phyloP scores from a whole-genome alignment of 2,888 invertebrate genomes.

The Sthenelais limicola region DNA sequence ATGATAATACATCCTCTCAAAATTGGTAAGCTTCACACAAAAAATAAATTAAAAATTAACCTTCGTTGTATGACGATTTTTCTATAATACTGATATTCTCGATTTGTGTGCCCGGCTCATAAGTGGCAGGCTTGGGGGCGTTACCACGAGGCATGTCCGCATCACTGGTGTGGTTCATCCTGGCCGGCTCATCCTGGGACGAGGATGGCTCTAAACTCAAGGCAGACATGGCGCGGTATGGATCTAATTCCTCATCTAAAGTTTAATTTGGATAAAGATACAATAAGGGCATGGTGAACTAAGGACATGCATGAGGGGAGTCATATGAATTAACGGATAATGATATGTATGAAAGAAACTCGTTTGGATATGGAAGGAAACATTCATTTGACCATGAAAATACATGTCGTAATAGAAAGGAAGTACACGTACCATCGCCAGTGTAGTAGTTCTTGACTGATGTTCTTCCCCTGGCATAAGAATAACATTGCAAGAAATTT shows the following conservation, averaged over 20 bases:
- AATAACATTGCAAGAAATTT: neutral
- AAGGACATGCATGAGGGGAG: neutral
- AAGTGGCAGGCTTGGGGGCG: slow-evolving; percentile 42
- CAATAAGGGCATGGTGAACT: neutral
- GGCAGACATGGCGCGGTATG: slow-evolving; percentile 29
- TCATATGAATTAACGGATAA: too few relatives aligned
- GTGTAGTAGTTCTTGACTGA: slow-evolving; percentile 49
- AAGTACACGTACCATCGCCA: slow-evolving; percentile 45
- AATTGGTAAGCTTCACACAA: too few relatives aligned
- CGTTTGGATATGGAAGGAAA: neutral
- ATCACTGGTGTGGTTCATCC: neutral
- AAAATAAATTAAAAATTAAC: neutral
- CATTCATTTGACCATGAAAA: neutral
- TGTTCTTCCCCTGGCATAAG: slow-evolving; percentile 51
- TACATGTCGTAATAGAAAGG: neutral
- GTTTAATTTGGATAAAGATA: slow-evolving; percentile 9
- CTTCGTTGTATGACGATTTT: slow-evolving; percentile 45
- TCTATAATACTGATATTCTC: slow-evolving; percentile 64
- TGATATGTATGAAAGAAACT: neutral
- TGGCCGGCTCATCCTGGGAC: too few relatives aligned
- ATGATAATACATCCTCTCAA: too few relatives aligned
- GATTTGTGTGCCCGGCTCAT: slow-evolving; percentile 50
- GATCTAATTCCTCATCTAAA: slow-evolving; percentile 44
- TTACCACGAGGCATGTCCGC: slow-evolving; percentile 38
- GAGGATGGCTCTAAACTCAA: too few relatives aligned